These are phyloP conservation scores for Artemia franciscana DNA, from an alignment of 1,140 invertebrate genomes.

Conservation along the genomic window DNA sequence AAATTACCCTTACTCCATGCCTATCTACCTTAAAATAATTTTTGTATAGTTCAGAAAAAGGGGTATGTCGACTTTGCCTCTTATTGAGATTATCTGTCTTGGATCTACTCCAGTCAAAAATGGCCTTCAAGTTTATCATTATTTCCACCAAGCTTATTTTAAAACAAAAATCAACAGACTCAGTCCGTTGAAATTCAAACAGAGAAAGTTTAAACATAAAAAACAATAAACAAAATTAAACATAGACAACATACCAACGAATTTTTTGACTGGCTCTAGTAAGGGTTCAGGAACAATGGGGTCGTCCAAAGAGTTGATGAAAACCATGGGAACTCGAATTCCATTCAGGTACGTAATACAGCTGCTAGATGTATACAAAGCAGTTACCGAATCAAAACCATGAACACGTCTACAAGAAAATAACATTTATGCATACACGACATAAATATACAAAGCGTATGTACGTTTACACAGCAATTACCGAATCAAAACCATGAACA, in stretches of 20 bases:
- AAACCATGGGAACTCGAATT: conserved; percentile 58
- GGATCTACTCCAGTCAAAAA: too few species aligned
- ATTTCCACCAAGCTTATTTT: too few species aligned
- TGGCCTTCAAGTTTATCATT: too few species aligned
- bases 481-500: conserved; percentile 46
- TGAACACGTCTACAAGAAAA: conserved; percentile 33
- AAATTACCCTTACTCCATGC: too few species aligned
- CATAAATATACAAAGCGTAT: conserved; percentile 52
- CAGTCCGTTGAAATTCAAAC: not conserved
- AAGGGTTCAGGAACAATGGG: conserved; percentile 56
- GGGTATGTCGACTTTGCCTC: too few species aligned
- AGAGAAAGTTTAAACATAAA: conserved; percentile 11
- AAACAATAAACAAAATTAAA: not conserved
- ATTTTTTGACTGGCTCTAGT: conserved; percentile 39
- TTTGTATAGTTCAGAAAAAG: too few species aligned
- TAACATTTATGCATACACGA: too few species aligned
- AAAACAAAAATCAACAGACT: too few species aligned
- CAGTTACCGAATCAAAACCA: conserved; percentile 46
- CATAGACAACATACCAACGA: conserved; percentile 25
- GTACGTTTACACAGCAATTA: conserved; percentile 55
- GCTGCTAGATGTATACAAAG: conserved; percentile 60
- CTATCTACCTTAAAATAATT: too few species aligned
- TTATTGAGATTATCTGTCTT: too few species aligned
- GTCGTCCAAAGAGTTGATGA: conserved; percentile 68
- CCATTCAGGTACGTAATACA: conserved; percentile 46